Percentiles rank a stretch among this genome's conserved stretches.
Conservation (phyloP, 2,888 invertebrate genomes). For the Chironomus tentans region DNA sequence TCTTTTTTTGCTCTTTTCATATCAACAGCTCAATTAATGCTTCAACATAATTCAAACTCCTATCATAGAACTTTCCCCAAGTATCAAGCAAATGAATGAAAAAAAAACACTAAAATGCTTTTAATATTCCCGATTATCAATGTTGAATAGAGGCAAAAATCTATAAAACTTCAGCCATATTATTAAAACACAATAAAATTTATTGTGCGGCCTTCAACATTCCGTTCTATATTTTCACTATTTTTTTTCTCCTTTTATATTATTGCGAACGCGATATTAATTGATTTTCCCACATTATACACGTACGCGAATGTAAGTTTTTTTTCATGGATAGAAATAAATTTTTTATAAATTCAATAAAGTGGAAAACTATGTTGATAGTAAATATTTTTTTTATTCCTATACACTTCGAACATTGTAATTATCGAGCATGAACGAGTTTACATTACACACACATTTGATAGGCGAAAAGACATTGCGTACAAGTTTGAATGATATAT, state of each 20-base stretch:
- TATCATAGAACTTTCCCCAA: background rate
- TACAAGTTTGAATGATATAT: background rate
- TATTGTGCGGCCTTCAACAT: background rate
- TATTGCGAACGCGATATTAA: conserved; percentile 12
- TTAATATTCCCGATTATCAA: background rate
- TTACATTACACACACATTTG: background rate
- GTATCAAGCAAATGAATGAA: background rate
- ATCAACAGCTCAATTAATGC: too few relatives aligned
- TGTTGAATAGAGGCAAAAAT: background rate
- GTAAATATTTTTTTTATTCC: background rate
- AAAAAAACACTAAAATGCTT: background rate
- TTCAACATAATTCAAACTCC: too few relatives aligned
- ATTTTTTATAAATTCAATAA: conserved; percentile 21
- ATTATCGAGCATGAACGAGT: conserved; percentile 18
- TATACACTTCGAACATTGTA: conserved; percentile 15
- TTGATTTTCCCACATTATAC: conserved; percentile 20
- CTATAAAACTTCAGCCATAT: background rate
- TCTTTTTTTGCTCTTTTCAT: too few relatives aligned
- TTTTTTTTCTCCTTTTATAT: background rate
- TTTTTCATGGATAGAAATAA: background rate
- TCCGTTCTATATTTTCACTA: background rate
- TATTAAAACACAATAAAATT: background rate
- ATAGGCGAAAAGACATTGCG: too few relatives aligned
- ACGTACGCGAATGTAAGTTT: conserved; percentile 2
- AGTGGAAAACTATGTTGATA: conserved; percentile 12